Conservation (phyloP, 30 jellyfish, hydroid and myxozoan genomes). For the Pelagia noctiluca region DNA sequence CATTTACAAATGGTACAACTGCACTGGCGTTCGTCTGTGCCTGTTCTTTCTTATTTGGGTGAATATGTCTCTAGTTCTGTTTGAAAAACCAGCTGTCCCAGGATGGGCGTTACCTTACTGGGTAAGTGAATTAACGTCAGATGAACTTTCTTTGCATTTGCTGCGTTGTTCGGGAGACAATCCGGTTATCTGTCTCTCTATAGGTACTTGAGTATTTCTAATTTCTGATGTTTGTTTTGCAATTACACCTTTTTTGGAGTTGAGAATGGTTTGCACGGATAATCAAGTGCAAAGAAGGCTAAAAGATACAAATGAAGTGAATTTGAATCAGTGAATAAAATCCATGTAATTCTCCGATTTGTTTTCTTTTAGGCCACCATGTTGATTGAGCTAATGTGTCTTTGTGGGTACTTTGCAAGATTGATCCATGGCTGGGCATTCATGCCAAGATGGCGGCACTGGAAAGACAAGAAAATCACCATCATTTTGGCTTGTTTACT, state of each 20-base stretch:
- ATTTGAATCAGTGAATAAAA: too few relatives aligned
- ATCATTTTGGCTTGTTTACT: slow-evolving; percentile 76
- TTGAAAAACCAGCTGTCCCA: slow-evolving; percentile 92
- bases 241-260: too few relatives aligned
- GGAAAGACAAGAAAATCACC: slow-evolving; percentile 80
- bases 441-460: slow-evolving; percentile 90
- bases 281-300: too few relatives aligned
- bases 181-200: too few relatives aligned
- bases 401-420: slow-evolving; percentile 72
- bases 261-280: too few relatives aligned
- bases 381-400: slow-evolving; percentile 78
- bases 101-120: slow-evolving; percentile 89
- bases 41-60: slow-evolving; percentile 72
- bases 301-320: too few relatives aligned
- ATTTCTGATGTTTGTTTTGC: too few relatives aligned
- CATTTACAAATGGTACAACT: slow-evolving; percentile 84
- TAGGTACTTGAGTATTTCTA: too few relatives aligned
- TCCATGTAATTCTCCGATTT: not conserved
- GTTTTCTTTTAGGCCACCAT: slow-evolving; percentile 81
- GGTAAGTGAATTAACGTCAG: too few relatives aligned
- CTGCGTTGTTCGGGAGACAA: too few relatives aligned
- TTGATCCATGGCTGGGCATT: slow-evolving; percentile 89
- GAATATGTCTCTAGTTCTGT: slow-evolving; percentile 74
- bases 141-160: too few relatives aligned
- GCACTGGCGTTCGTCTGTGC: slow-evolving; percentile 56